A percentile compares a stretch with the other conserved stretches of the same genome.
Conservation (phyloP, 2,888 invertebrate genomes). For the Rhamnusium bicolor region DNA sequence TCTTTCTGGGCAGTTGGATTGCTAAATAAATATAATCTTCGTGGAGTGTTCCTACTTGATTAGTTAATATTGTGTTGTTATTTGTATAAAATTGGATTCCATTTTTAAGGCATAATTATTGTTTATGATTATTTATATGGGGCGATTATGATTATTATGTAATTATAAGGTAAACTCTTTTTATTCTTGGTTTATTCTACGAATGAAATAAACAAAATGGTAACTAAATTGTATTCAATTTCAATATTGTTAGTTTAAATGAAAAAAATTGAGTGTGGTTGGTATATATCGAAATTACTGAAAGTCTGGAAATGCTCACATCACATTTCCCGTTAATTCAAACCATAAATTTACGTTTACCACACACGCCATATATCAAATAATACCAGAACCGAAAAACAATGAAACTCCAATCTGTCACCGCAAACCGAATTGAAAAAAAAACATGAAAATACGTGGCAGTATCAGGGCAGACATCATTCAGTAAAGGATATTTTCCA, state of each 20-base stretch:
- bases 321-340: background rate
- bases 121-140: no score
- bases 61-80: no score
- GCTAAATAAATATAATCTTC: no score
- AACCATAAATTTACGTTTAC: slow-evolving; percentile 12
- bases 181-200: no score
- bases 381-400: slow-evolving; percentile 15
- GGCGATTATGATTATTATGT: no score
- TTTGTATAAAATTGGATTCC: no score
- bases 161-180: no score
- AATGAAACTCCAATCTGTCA: slow-evolving; percentile 10
- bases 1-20: no score
- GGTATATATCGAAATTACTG: background rate
- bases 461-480: slow-evolving; percentile 9
- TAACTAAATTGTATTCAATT: background rate
- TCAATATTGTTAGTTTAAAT: background rate
- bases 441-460: background rate
- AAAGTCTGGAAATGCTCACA: background rate
- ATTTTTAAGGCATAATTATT: no score
- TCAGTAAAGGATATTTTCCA: slow-evolving; percentile 10
- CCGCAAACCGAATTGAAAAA: slow-evolving; percentile 6
- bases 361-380: slow-evolving; percentile 15
- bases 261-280: background rate
- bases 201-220: background rate
- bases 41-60: no score